Conservation (phyloP, 2,888 invertebrate genomes). For the Adineta ricciae region DNA sequence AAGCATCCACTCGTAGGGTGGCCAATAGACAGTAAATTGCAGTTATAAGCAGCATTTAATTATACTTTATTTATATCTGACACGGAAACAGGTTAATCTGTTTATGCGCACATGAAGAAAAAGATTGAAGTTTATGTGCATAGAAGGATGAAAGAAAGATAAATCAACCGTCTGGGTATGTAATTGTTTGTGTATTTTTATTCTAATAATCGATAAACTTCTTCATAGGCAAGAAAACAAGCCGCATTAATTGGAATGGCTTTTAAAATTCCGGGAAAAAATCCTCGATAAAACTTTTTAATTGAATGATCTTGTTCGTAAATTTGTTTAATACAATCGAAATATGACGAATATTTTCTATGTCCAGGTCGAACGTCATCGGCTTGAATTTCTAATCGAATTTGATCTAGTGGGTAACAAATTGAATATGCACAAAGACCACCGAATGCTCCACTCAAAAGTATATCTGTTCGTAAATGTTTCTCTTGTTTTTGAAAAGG, state of each 20-base stretch:
- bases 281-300: constrained; percentile 36
- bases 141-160: too few relatives aligned
- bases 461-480: neutral
- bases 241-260: constrained; percentile 37
- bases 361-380: constrained; percentile 34
- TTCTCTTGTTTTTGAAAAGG: neutral
- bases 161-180: too few relatives aligned
- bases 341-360: constrained; percentile 27
- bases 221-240: constrained; percentile 8
- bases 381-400: constrained; percentile 37
- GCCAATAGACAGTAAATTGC: too few relatives aligned
- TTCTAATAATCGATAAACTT: neutral
- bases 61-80: too few relatives aligned
- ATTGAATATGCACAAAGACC: constrained; percentile 37
- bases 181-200: neutral
- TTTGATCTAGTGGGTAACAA: constrained; percentile 37
- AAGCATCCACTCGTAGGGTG: too few relatives aligned
- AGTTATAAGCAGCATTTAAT: too few relatives aligned
- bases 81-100: too few relatives aligned
- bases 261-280: constrained; percentile 36
- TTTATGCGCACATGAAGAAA: too few relatives aligned
- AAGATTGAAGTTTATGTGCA: too few relatives aligned
- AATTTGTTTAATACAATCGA: constrained; percentile 36
- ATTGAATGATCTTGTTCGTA: constrained; percentile 35
- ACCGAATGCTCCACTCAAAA: constrained; percentile 36